phyloP scores from a whole-genome alignment of 35 echinoderm and acorn worm genomes.

The Apostichopus japonicus region DNA sequence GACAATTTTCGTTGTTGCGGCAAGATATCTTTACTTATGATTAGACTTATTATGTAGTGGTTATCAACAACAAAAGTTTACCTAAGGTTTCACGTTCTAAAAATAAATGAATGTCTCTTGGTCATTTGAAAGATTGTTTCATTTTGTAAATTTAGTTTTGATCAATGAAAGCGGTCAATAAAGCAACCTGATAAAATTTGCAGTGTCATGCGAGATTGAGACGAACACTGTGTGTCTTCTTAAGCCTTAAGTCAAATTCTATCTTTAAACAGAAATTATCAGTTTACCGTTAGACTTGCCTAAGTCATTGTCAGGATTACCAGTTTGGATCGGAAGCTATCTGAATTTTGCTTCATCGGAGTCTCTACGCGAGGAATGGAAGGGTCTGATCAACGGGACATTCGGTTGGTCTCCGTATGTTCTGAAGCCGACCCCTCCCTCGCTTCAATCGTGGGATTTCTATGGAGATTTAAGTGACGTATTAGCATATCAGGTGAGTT shows the following conservation, averaged over 20 bases:
- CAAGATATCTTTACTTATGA: too few species aligned
- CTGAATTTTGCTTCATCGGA: constrained; percentile 78
- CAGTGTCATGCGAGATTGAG: too few species aligned
- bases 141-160: background rate
- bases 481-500: constrained; percentile 78
- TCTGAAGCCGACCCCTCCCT: constrained; percentile 74
- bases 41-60: too few species aligned
- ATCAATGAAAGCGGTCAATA: background rate
- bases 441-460: constrained; percentile 87
- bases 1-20: too few species aligned
- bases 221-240: too few species aligned
- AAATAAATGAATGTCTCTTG: too few species aligned
- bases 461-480: constrained; percentile 80
- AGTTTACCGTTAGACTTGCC: constrained; percentile 69
- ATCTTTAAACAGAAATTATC: background rate
- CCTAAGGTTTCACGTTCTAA: too few species aligned
- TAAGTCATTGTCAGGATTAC: constrained; percentile 38
- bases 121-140: too few species aligned
- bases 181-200: too few species aligned
- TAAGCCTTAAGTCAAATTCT: too few species aligned
- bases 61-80: too few species aligned
- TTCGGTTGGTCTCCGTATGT: constrained; percentile 88
- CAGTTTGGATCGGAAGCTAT: constrained; percentile 93
- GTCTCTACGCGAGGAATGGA: constrained; percentile 76
- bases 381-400: constrained; percentile 81